A percentile compares a stretch with the other conserved stretches of the same genome.
Conservation (phyloP, 2,797 vertebrate genomes). For the Tarsius wallacei region DNA sequence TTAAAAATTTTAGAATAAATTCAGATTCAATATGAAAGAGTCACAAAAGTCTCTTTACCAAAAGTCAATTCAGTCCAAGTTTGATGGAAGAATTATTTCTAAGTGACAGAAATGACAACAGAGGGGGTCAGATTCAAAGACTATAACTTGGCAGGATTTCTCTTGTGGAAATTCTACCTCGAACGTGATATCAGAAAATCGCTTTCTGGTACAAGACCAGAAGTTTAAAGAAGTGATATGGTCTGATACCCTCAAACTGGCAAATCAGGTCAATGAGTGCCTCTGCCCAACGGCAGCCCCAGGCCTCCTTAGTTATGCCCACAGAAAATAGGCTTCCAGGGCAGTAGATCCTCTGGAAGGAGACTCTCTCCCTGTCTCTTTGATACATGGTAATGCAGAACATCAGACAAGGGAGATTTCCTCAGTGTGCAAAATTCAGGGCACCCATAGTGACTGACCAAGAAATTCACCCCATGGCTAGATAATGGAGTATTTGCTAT, state of each 20-base stretch:
- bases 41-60: neutral
- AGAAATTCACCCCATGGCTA: neutral
- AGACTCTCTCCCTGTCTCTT: neutral
- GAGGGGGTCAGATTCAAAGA: constrained; percentile 16
- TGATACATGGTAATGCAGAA: neutral
- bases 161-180: neutral
- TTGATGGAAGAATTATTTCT: constrained; percentile 57
- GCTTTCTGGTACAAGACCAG: neutral
- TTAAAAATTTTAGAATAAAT: constrained; percentile 42
- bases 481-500: no score
- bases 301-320: neutral
- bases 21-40: constrained; percentile 5
- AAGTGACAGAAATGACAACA: constrained; percentile 2
- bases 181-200: neutral
- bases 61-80: neutral
- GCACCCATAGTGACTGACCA: neutral
- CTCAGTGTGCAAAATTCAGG: neutral
- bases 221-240: neutral
- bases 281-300: neutral
- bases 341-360: neutral
- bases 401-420: neutral
- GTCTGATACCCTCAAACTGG: neutral
- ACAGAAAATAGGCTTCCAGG: neutral
- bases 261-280: neutral
- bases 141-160: neutral